phyloP scores from a whole-genome alignment of 2,113 vertebrate genomes.

The Ophthalmotilapia sp. region DNA sequence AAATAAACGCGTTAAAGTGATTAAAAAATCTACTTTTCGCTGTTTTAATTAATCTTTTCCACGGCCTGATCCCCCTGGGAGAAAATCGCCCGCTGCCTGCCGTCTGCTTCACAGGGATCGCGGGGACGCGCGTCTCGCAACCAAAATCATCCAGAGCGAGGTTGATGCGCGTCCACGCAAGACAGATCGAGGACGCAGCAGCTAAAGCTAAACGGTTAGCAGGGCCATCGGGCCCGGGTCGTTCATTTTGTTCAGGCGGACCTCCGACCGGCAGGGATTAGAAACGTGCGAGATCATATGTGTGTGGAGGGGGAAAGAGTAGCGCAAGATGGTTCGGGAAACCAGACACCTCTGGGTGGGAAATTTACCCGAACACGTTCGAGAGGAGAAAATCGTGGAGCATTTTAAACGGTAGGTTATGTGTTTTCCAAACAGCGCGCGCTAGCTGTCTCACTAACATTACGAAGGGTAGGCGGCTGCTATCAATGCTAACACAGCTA shows the following conservation, averaged over 20 bases:
- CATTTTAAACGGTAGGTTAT: slow-evolving; percentile 97
- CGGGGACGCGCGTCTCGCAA: slow-evolving; percentile 50
- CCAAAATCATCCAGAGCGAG: slow-evolving; percentile 6
- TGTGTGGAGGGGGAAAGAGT: slow-evolving; percentile 64
- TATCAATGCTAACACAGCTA: slow-evolving; percentile 34
- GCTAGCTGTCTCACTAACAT: slow-evolving; percentile 3
- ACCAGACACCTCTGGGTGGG: slow-evolving; percentile 99
- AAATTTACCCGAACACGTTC: slow-evolving; percentile 98
- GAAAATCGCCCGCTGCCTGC: neutral
- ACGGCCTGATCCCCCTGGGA: neutral
- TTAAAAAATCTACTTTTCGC: neutral
- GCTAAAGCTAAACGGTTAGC: slow-evolving; percentile 50
- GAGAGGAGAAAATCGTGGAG: slow-evolving; percentile 98
- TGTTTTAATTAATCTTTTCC: neutral
- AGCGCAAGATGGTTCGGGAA: slow-evolving; percentile 94
- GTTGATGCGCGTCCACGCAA: slow-evolving; percentile 13
- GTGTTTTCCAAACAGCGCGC: slow-evolving; percentile 49
- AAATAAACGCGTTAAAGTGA: neutral
- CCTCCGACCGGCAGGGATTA: slow-evolving; percentile 67
- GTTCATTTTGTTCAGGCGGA: slow-evolving; percentile 72
- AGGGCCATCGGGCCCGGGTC: slow-evolving; percentile 47
- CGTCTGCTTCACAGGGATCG: neutral
- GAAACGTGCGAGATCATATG: slow-evolving; percentile 67
- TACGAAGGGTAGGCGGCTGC: slow-evolving; percentile 7
- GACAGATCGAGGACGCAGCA: slow-evolving; percentile 39